These are phyloP conservation scores for Serrognathus titanus DNA, from an alignment of 2,888 invertebrate species.

Conservation along the genomic window DNA sequence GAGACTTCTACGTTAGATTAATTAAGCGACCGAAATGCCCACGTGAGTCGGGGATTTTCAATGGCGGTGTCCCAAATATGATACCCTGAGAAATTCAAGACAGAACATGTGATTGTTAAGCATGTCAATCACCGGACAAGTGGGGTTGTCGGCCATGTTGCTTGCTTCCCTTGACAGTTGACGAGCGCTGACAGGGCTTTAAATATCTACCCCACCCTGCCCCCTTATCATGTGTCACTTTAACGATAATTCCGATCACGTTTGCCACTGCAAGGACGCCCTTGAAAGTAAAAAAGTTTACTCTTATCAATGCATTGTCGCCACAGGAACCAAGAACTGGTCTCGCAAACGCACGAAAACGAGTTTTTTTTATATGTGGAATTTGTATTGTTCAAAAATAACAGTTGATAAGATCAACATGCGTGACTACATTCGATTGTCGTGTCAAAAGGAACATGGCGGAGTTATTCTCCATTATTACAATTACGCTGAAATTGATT, in stretches of 20 bases:
- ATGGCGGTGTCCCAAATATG: constrained; percentile 15
- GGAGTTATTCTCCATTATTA: constrained; percentile 31
- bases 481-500: constrained; percentile 32
- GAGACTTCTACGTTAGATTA: neutral
- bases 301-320: constrained; percentile 3
- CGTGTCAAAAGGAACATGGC: constrained; percentile 45
- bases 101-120: constrained; percentile 45
- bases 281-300: constrained; percentile 1
- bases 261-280: constrained; percentile 3
- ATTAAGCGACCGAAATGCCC: neutral
- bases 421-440: constrained; percentile 44
- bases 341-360: constrained; percentile 22
- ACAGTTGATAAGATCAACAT: constrained; percentile 40
- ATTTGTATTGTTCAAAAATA: constrained; percentile 25
- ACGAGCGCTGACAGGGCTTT: constrained; percentile 40
- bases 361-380: constrained; percentile 24
- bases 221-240: constrained; percentile 29
- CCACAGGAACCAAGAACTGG: neutral
- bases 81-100: constrained; percentile 41
- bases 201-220: constrained; percentile 30
- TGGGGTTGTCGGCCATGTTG: constrained; percentile 45
- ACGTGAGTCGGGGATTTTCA: neutral
- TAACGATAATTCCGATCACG: constrained; percentile 14
- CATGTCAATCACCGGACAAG: constrained; percentile 45
- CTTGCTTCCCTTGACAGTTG: constrained; percentile 41